Evolutionary conservation across 2,113 vertebrate genomes (phyloP).

Genomic region (Gobio gobio): DNA sequence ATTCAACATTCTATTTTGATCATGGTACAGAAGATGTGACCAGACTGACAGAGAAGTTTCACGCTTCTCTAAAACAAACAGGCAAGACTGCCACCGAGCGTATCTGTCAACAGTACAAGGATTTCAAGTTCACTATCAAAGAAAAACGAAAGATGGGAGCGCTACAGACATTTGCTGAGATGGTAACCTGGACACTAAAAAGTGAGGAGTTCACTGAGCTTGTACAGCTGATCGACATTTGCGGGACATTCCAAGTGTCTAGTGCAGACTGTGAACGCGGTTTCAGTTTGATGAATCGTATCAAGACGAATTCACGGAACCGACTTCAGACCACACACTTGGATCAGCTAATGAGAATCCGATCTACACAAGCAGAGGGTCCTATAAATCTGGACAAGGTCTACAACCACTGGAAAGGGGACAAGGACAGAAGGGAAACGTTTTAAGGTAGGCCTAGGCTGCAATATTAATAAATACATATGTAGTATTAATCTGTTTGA

Average conservation of each 20-base stretch:
- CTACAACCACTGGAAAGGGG: not conserved
- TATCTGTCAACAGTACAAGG: not conserved
- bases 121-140: not conserved
- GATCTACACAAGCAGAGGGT: slow-evolving; percentile 13
- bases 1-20: not conserved
- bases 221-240: slow-evolving; percentile 38
- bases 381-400: too few species aligned
- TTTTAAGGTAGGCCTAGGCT: not conserved
- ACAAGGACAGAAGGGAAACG: not conserved
- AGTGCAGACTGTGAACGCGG: slow-evolving; percentile 38
- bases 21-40: not conserved
- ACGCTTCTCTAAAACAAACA: not conserved
- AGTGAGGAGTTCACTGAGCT: slow-evolving; percentile 25
- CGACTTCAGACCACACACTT: slow-evolving; percentile 18
- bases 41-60: not conserved
- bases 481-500: too few species aligned
- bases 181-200: not conserved
- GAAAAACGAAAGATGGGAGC: not conserved
- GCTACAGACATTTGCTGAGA: not conserved
- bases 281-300: slow-evolving; percentile 47
- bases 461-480: too few species aligned
- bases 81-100: not conserved
- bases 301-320: slow-evolving; percentile 37
- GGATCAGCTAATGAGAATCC: slow-evolving; percentile 38
- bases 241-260: not conserved